These are phyloP conservation scores for Setipinna tenuifilis DNA, from an alignment of 2,797 vertebrate genomes.

Conservation along the genomic window DNA sequence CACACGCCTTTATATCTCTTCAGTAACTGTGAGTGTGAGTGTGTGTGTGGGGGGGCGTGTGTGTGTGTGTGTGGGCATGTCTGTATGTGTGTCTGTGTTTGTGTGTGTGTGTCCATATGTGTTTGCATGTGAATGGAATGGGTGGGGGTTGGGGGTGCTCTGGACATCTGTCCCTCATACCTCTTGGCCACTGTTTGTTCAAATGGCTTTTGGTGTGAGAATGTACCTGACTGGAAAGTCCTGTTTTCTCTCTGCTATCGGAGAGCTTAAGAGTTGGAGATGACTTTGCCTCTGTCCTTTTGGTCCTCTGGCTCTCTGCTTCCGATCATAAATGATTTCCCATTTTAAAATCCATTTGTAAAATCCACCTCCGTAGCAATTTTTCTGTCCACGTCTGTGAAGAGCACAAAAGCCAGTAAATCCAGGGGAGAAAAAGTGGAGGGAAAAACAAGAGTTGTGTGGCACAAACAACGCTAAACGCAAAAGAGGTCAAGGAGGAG, in stretches of 20 bases:
- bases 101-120: not conserved
- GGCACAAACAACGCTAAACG: conserved; percentile 25
- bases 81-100: not conserved
- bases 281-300: too few species aligned
- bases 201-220: conserved; percentile 32
- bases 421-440: too few species aligned
- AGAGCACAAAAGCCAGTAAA: too few species aligned
- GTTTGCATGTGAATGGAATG: not conserved
- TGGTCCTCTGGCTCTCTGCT: too few species aligned
- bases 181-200: not conserved
- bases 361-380: too few species aligned
- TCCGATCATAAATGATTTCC: too few species aligned
- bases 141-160: too few species aligned
- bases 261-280: too few species aligned
- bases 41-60: not conserved
- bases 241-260: not conserved
- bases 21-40: not conserved
- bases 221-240: not conserved
- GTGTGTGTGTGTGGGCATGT: not conserved
- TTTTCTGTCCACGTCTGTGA: too few species aligned
- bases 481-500: conserved; percentile 49
- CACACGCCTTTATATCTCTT: conserved; percentile 31
- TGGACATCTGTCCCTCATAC: conserved; percentile 53
- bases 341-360: too few species aligned
- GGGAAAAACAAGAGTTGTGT: too few species aligned